phyloP scores from a whole-genome alignment of 2,888 invertebrate species.

The Oegoconia quadripuncta region DNA sequence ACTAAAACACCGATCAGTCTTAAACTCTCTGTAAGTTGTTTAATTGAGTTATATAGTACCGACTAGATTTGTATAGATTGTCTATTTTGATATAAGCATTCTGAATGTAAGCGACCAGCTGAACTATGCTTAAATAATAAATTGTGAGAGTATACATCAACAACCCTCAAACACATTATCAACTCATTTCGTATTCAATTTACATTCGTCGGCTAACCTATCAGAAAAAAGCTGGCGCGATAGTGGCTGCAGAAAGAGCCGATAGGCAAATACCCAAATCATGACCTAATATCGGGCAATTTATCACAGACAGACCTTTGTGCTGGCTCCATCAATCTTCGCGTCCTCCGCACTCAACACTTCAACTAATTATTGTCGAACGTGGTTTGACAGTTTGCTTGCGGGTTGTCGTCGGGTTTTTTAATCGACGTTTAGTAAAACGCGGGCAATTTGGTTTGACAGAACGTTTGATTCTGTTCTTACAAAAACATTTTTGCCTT shows the following conservation, averaged over 20 bases:
- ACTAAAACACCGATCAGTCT: too few species aligned
- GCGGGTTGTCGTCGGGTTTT: constrained; percentile 49
- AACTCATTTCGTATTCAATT: constrained; percentile 42
- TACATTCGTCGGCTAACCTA: constrained; percentile 30
- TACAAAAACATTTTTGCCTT: too few species aligned
- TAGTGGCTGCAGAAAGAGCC: constrained; percentile 33
- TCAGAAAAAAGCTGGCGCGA: constrained; percentile 50
- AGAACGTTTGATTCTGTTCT: too few species aligned
- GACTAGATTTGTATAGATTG: too few species aligned
- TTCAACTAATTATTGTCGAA: constrained; percentile 73
- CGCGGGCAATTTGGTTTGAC: too few species aligned
- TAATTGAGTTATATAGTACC: too few species aligned
- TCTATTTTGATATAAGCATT: too few species aligned
- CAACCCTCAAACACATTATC: constrained; percentile 26
- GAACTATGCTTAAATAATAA: too few species aligned
- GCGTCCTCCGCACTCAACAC: constrained; percentile 67
- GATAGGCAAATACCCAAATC: constrained; percentile 75
- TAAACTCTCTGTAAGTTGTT: too few species aligned
- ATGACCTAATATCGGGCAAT: constrained; percentile 75
- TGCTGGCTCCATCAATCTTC: constrained; percentile 70
- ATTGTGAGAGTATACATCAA: too few species aligned
- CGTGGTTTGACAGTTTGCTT: constrained; percentile 63
- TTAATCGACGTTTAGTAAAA: too few species aligned
- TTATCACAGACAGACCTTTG: constrained; percentile 76
- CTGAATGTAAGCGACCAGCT: too few species aligned